Percentiles rank a stretch among this genome's conserved stretches.
Evolutionary conservation across 2,797 vertebrate genomes (phyloP).

Genomic region (Bovichtus diacanthus): DNA sequence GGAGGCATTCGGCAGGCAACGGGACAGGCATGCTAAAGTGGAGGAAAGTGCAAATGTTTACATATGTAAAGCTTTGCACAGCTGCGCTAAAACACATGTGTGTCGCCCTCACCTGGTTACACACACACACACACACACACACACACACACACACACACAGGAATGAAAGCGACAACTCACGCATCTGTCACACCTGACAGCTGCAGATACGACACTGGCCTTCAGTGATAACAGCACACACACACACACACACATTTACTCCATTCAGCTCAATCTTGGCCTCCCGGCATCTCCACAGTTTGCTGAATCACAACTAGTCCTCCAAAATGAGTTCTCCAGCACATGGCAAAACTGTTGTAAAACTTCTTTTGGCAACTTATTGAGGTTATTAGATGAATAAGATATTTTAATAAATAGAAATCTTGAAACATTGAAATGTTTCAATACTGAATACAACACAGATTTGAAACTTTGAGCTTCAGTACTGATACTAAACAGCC

Average conservation of each 20-base stretch:
- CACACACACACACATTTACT: slow-evolving; percentile 12
- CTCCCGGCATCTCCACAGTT: slow-evolving; percentile 1
- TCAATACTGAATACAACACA: neutral
- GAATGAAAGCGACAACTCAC: slow-evolving; percentile 35
- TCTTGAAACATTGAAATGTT: neutral
- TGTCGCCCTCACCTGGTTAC: slow-evolving; percentile 26
- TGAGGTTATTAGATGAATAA: neutral
- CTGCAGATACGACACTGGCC: slow-evolving; percentile 57
- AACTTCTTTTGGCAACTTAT: slow-evolving; percentile 4
- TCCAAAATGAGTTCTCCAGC: slow-evolving; percentile 2
- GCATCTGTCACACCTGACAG: slow-evolving; percentile 50
- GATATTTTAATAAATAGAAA: neutral
- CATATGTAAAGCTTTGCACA: slow-evolving; percentile 30
- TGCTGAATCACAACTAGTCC: slow-evolving; percentile 7
- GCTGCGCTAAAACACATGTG: slow-evolving; percentile 30
- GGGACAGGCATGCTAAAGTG: slow-evolving; percentile 1
- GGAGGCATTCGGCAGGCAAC: neutral
- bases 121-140: slow-evolving; percentile 14
- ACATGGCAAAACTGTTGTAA: neutral
- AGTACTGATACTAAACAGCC: neutral
- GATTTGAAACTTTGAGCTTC: neutral
- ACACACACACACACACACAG: too few species aligned
- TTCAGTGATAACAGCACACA: slow-evolving; percentile 46
- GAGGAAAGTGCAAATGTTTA: slow-evolving; percentile 15
- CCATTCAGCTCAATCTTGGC: slow-evolving; percentile 29